Evolutionary conservation across 2,797 vertebrate species (phyloP).

Genomic region (Manis crassicaudata): DNA sequence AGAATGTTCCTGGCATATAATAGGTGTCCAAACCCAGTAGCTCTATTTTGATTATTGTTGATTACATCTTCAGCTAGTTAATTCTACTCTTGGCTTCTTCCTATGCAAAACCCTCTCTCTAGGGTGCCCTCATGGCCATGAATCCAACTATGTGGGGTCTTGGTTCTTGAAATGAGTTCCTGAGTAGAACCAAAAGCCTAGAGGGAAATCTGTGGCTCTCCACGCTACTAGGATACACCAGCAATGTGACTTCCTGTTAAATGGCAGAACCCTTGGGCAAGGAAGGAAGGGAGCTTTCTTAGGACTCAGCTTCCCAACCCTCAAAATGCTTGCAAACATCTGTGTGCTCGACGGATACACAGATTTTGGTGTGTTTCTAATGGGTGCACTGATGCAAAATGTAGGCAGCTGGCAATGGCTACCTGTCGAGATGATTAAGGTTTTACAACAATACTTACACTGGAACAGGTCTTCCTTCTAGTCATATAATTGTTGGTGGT

Average conservation of each 20-base stretch:
- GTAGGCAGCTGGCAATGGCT: conserved; percentile 16
- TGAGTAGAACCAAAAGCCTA: conserved; percentile 23
- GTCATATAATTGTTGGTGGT: conserved; percentile 33
- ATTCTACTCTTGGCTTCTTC: neutral
- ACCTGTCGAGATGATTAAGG: conserved; percentile 28
- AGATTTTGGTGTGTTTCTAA: conserved; percentile 35
- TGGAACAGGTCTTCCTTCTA: conserved; percentile 47
- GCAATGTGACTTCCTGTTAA: neutral
- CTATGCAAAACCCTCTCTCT: neutral
- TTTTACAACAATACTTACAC: conserved; percentile 56
- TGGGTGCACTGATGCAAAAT: conserved; percentile 1
- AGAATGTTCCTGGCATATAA: neutral
- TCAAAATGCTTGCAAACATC: conserved; percentile 48
- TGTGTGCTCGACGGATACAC: conserved; percentile 11
- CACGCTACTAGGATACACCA: neutral
- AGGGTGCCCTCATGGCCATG: neutral
- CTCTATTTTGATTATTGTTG: neutral
- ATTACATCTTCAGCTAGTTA: neutral
- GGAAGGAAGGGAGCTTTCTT: conserved; percentile 44
- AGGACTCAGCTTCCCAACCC: conserved; percentile 20
- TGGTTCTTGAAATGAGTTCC: neutral
- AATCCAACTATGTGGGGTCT: neutral
- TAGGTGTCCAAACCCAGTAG: neutral
- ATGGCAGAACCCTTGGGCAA: neutral
- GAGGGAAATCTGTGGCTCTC: neutral